Base-by-base conservation (phyloP, 2,888 invertebrate species). In the Uloborus plumipes region DNA sequence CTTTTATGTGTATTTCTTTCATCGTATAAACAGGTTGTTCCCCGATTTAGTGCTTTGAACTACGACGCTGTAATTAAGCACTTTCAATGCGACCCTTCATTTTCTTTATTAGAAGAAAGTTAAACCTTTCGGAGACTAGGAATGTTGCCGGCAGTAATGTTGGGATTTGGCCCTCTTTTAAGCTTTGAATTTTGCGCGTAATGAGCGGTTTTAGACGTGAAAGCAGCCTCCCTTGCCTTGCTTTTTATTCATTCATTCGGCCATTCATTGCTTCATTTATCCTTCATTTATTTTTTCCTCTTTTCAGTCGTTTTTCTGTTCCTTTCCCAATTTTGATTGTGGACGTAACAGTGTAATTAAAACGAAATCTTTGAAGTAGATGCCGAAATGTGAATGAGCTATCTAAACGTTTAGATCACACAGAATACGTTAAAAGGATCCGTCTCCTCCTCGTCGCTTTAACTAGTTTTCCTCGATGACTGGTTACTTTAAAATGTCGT, bases 141-240 rank as follows among this genome's bases (percentile, higher is more conserved):
- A 73, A 81, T 81, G 74, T 81, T 53, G 80, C 80, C 80, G 74
- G 62, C 80, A 81, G 80, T 81, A 58, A 81, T 70, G 80, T 74
- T 74, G 64, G 58, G 66, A 71, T 82, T 65, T 53, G 61, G 71
- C 65, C 61, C 49, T 65, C 66, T 72, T 82, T 82, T 82, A 76
- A 76, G 71, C 70, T 71, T 71, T 59, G 67, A 71, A 77, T 64
- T 64, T 64, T 76, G 62, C 16, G 55, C 83, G 77, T 83, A 83
- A 83, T 83, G 83, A 83, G 83, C 73, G 83, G 73, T 72, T 81
- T 83, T 77, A 77, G 83, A 82, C 81, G 51, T 81, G 62, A 64
- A 22, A 50, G 61, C 51, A 53, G 67, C 51, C 62, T 69, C 70
- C 77, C 55, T 77, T 77, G 69, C 61, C 47, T 51, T n/a, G 22